Conservation (phyloP, 1,140 invertebrate genomes). For the Monomorium pharaonis region DNA sequence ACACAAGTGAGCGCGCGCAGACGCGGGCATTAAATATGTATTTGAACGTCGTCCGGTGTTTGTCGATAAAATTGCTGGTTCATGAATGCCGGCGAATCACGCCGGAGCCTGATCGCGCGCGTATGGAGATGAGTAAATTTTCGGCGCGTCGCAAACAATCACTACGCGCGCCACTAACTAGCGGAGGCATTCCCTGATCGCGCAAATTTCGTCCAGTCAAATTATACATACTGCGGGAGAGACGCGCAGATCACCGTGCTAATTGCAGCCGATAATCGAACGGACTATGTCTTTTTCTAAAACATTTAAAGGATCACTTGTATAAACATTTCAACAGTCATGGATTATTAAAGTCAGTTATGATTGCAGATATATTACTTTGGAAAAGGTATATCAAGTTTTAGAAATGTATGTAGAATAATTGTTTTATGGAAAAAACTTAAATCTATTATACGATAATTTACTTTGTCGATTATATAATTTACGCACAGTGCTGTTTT, state of each 20-base stretch:
- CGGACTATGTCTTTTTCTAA: neutral
- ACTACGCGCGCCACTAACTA: constrained; percentile 35
- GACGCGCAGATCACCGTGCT: neutral
- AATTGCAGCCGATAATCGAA: neutral
- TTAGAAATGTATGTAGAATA: neutral
- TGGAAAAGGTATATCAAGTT: neutral
- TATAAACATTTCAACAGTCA: neutral
- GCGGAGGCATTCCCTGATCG: constrained; percentile 16
- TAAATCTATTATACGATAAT: neutral
- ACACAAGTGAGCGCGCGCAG: neutral
- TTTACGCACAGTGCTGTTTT: too few species aligned
- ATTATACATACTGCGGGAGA: constrained; percentile 27
- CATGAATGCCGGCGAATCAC: constrained; percentile 49
- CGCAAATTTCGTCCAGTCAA: constrained; percentile 1
- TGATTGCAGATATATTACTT: neutral
- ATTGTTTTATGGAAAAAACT: neutral
- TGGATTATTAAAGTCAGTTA: neutral
- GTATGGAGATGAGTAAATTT: constrained; percentile 55
- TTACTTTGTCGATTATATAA: too few species aligned
- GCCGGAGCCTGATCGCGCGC: constrained; percentile 30
- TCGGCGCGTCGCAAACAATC: constrained; percentile 49
- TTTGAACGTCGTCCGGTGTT: constrained; percentile 44
- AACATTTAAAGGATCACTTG: neutral
- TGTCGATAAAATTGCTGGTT: constrained; percentile 57
- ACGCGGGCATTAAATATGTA: constrained; percentile 53